These are phyloP conservation scores for Daktulosphaira vitifoliae DNA, from an alignment of 1,140 invertebrate genomes.

Conservation along the genomic window DNA sequence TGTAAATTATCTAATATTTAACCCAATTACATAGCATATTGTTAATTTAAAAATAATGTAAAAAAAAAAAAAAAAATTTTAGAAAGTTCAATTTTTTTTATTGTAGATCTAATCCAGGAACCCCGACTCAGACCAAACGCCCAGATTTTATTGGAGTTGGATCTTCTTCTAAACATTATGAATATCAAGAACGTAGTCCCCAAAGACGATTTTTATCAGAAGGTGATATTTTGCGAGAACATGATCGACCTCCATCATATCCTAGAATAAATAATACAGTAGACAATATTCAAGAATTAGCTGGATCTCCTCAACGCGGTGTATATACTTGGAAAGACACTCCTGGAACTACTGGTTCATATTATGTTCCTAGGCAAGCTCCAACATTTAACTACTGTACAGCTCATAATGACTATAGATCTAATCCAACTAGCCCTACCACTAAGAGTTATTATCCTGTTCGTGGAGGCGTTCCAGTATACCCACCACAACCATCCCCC, in stretches of 20 bases:
- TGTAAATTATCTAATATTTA: too few species aligned
- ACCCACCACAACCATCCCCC: conserved; percentile 50
- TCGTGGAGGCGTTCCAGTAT: conserved; percentile 57
- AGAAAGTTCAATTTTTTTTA: not conserved
- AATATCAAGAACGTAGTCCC: conserved; percentile 53
- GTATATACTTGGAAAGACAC: conserved; percentile 78
- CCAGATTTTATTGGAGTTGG: conserved; percentile 74
- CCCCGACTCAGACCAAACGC: conserved; percentile 72
- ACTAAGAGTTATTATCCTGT: conserved; percentile 50
- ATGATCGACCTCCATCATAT: conserved; percentile 44
- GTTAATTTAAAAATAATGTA: too few species aligned
- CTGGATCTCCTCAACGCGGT: conserved; percentile 71
- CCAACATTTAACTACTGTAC: conserved; percentile 23
- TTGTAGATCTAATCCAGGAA: conserved; percentile 74
- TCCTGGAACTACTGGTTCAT: conserved; percentile 46
- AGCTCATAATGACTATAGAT: conserved; percentile 52
- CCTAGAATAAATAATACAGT: conserved; percentile 49
- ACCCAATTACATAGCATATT: too few species aligned
- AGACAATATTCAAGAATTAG: conserved; percentile 62
- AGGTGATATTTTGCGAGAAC: conserved; percentile 68
- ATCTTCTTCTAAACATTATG: conserved; percentile 47
- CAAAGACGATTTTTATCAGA: conserved; percentile 77
- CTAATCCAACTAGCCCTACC: conserved; percentile 68
- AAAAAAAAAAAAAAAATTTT: too few species aligned
- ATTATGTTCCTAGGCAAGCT: conserved; percentile 42